Evolutionary conservation across 1,140 invertebrate genomes (phyloP).

Genomic region (Atta texana): DNA sequence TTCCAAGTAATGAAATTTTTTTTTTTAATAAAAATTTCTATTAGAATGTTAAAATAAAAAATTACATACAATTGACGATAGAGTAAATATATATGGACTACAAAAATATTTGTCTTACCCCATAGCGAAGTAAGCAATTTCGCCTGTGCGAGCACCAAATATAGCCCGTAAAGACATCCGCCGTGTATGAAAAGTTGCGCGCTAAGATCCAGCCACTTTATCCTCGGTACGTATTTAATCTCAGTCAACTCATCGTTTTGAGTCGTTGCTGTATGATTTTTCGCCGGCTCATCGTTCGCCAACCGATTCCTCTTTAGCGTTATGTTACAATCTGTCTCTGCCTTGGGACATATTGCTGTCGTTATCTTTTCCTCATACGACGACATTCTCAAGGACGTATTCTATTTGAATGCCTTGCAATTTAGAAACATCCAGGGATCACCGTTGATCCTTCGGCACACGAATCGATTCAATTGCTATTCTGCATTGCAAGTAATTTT

Average conservation of each 20-base stretch:
- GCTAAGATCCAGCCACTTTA: constrained; percentile 90
- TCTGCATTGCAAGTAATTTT: constrained; percentile 27
- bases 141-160: constrained; percentile 88
- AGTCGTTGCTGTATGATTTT: background rate
- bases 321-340: constrained; percentile 22
- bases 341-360: constrained; percentile 17
- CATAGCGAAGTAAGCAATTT: constrained; percentile 89
- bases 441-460: background rate
- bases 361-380: constrained; percentile 70
- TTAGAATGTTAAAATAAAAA: constrained; percentile 1
- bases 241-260: constrained; percentile 69
- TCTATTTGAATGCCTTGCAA: background rate
- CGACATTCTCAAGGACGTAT: constrained; percentile 56
- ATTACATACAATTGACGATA: background rate
- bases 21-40: background rate
- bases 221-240: constrained; percentile 87
- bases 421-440: background rate
- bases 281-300: background rate
- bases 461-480: background rate
- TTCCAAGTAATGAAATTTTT: background rate
- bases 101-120: constrained; percentile 87
- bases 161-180: constrained; percentile 90
- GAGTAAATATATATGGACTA: background rate
- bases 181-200: constrained; percentile 90
- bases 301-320: constrained; percentile 4